Evolutionary conservation across 2,888 invertebrate species (phyloP), one percentile per base, ranked within the genome.

Genomic region (Mesorhabditis belari): DNA sequence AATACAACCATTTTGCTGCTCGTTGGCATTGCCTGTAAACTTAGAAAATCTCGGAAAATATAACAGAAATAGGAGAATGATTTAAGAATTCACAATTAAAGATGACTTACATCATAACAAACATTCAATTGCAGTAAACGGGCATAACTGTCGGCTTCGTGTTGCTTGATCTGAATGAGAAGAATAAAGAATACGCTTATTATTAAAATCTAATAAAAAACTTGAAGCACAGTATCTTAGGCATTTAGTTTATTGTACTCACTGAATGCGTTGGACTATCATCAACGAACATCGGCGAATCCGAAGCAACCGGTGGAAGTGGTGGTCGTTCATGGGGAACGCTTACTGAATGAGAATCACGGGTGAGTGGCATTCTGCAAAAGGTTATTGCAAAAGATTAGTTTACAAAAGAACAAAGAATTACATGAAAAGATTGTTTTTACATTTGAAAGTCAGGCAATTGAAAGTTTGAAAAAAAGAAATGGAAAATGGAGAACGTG

Each of bases 1-100:
- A 98, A 96, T 66, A 98, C 93, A 73, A 98, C 95, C 83, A 98
- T 86, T 85, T 98, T 98, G 75, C 95, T 94, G 80, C 94, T 95
- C 64, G 93, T 93, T 64, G 98, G 98, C 83, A 98, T 94, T 83
- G 98, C 88, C 86, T 98, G 96, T 85, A 51, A 21, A 51, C 21
- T 19, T 19, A 19, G 12, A 51, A 12, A 51, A 51, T 44, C 44
- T n/a, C n/a, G 44, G n/a, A 44, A 44, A 44, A 17, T 44, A 44
- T n/a, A 17, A 17, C 44, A 44, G n/a, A 44, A 44, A 12, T 44
- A n/a, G n/a, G 44, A 44, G n/a, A 44, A 17, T 44, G 12, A 12
- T 44, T 17, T 44, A 17, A 12, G 12, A 17, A 17, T n/a, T 44
- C n/a, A 17, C 17, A 44, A n/a, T 44, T n/a, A 44, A 44, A n/a